These are phyloP conservation scores for Progne subis DNA, from an alignment of 2,113 vertebrate species.

Conservation along the genomic window DNA sequence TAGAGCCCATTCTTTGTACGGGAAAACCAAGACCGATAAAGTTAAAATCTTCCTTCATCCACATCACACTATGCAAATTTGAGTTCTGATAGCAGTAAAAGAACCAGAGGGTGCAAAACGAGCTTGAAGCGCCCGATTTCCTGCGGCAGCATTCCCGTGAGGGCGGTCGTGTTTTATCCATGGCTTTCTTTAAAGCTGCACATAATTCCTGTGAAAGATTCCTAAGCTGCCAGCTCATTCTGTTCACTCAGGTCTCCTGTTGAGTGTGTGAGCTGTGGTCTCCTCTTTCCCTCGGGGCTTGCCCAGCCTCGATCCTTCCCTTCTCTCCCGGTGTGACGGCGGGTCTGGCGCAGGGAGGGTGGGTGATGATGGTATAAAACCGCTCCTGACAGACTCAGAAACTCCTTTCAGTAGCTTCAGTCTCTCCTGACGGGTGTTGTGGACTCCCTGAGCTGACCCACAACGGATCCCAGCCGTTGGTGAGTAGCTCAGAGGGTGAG, in stretches of 20 bases:
- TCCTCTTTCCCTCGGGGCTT: not conserved
- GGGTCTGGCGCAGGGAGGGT: not conserved
- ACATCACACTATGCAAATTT: not conserved
- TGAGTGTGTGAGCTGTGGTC: not conserved
- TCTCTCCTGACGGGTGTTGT: not conserved
- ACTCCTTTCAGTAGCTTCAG: not conserved
- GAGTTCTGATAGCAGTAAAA: not conserved
- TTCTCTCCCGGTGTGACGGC: rapidly evolving
- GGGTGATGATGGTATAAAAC: not conserved
- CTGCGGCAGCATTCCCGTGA: not conserved
- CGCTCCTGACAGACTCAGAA: not conserved
- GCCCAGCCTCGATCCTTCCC: rapidly evolving
- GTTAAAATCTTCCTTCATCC: not conserved
- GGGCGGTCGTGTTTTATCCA: rapidly evolving
- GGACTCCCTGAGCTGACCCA: not conserved
- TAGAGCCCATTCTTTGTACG: not conserved
- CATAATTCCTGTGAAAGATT: not conserved
- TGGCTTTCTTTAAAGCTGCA: not conserved
- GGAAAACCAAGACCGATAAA: not conserved
- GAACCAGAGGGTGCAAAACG: not conserved
- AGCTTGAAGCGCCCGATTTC: not conserved
- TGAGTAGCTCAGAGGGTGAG: not conserved
- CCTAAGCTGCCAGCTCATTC: not conserved
- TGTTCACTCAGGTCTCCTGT: not conserved
- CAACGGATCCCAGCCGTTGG: not conserved